These are phyloP conservation scores for Pantherophis guttatus DNA, from an alignment of 2,113 vertebrate species.

Conservation along the genomic window DNA sequence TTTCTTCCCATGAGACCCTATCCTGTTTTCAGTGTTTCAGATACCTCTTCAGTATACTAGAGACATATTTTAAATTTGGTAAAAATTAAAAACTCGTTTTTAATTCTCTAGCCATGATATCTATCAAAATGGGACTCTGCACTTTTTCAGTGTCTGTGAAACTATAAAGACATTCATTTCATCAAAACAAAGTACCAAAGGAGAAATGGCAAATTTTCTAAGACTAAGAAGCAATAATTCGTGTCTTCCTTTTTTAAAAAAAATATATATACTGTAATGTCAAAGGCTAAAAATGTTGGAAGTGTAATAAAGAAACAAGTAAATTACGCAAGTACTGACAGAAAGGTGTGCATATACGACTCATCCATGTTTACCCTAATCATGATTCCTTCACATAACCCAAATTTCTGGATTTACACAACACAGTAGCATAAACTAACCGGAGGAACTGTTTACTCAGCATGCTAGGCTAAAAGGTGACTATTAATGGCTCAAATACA, in stretches of 20 bases:
- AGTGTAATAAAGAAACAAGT: background rate
- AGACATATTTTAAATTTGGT: background rate
- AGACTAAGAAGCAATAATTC: background rate
- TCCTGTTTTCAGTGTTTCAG: background rate
- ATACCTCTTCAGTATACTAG: background rate
- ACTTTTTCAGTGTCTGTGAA: background rate
- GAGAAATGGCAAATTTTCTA: background rate
- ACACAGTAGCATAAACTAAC: background rate
- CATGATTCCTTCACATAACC: background rate
- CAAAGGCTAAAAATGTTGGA: background rate
- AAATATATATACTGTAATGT: background rate
- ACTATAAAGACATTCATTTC: background rate
- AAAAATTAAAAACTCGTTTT: background rate
- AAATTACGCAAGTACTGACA: background rate
- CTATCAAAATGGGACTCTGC: background rate
- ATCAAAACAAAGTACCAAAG: background rate
- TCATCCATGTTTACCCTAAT: background rate
- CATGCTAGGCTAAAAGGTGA: background rate
- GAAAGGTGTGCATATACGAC: background rate
- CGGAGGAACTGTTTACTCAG: background rate
- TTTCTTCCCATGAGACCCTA: background rate
- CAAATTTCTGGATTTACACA: background rate
- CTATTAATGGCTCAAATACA: background rate
- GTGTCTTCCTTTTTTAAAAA: background rate
- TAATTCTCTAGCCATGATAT: background rate